phyloP scores from a whole-genome alignment of 1,140 invertebrate species.

The Neodiprion lecontei region DNA sequence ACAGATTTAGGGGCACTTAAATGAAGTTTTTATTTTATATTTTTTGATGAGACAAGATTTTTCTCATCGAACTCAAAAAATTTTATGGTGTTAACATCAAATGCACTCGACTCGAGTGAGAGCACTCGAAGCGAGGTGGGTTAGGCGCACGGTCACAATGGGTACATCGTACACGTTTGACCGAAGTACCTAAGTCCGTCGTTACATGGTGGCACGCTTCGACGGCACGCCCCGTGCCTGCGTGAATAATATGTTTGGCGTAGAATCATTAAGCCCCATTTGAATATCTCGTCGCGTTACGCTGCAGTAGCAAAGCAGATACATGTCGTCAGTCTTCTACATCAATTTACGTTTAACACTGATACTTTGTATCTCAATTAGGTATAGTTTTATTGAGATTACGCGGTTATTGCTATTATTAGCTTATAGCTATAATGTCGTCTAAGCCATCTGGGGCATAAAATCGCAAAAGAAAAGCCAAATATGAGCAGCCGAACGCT shows the following conservation, averaged over 20 bases:
- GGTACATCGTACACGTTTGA: too few relatives aligned
- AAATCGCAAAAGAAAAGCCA: not conserved
- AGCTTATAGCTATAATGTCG: not conserved
- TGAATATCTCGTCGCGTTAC: not conserved
- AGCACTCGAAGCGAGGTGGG: not conserved
- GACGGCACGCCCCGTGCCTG: too few relatives aligned
- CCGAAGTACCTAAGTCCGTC: too few relatives aligned
- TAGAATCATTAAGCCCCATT: not conserved
- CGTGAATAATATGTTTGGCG: too few relatives aligned
- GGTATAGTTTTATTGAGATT: not conserved
- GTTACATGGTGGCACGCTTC: too few relatives aligned
- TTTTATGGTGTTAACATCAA: too few relatives aligned
- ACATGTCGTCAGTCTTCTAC: not conserved
- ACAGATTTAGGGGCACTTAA: not conserved
- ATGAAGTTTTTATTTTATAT: not conserved
- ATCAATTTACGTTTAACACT: too few relatives aligned
- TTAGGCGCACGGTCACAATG: too few relatives aligned
- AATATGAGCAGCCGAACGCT: not conserved
- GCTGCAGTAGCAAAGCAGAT: not conserved
- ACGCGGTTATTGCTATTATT: too few relatives aligned
- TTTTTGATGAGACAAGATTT: not conserved
- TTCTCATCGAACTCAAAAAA: not conserved
- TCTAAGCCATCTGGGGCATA: not conserved
- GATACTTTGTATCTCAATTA: not conserved
- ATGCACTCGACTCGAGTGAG: not conserved